phyloP scores from a whole-genome alignment of 2,797 vertebrate species.

The Tarsius wallacei region DNA sequence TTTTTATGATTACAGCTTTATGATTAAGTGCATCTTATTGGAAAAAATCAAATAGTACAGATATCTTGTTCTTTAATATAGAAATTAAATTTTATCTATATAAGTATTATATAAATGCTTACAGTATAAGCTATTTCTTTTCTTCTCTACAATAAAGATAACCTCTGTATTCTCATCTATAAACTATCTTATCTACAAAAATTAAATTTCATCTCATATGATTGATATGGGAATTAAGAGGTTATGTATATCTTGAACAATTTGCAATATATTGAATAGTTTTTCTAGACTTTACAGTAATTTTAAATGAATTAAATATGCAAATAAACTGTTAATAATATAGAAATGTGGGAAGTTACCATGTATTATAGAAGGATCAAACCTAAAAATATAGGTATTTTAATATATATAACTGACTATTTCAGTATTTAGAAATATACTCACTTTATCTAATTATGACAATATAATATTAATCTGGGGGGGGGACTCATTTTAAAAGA shows the following conservation, averaged over 20 bases:
- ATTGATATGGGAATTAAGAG: background rate
- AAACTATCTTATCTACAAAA: background rate
- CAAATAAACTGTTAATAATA: background rate
- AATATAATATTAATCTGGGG: background rate
- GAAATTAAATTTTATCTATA: slow-evolving; percentile 28
- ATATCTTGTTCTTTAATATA: background rate
- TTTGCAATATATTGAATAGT: background rate
- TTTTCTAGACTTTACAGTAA: background rate
- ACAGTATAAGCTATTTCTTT: background rate
- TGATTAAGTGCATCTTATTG: background rate
- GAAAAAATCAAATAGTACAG: background rate
- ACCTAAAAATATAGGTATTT: background rate
- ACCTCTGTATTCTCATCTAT: background rate
- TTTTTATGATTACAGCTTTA: background rate
- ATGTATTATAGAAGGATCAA: background rate
- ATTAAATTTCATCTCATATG: background rate
- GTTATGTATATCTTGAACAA: background rate
- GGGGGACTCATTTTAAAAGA: background rate
- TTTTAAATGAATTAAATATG: slow-evolving; percentile 30
- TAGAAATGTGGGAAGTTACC: background rate
- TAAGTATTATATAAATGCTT: background rate
- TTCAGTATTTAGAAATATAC: slow-evolving; percentile 15
- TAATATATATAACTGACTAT: background rate
- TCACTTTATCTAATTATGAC: slow-evolving; percentile 5
- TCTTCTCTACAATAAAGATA: slow-evolving; percentile 14